These are phyloP conservation scores for Phocides pigmalion DNA, from an alignment of 1,140 invertebrate genomes.

Conservation along the genomic window DNA sequence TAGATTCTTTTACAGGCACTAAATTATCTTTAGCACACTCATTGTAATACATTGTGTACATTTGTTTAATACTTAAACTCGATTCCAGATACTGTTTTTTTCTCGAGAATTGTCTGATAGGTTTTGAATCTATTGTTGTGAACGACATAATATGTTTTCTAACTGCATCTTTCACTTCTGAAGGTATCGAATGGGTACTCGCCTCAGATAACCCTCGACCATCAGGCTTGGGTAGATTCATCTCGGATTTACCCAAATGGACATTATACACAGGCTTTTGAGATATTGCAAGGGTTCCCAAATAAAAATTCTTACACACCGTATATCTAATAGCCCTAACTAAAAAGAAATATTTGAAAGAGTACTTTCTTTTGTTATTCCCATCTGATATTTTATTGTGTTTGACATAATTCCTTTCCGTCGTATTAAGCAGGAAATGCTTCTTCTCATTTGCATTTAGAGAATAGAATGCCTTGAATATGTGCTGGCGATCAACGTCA, in stretches of 20 bases:
- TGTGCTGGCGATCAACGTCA: constrained; percentile 68
- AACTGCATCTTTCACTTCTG: constrained; percentile 68
- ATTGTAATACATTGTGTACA: constrained; percentile 76
- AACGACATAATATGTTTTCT: constrained; percentile 70
- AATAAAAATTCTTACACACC: constrained; percentile 78
- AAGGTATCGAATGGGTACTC: constrained; percentile 61
- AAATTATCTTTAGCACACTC: constrained; percentile 65
- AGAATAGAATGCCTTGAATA: constrained; percentile 77
- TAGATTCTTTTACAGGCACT: constrained; percentile 73
- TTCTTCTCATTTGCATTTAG: constrained; percentile 76
- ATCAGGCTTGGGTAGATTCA: constrained; percentile 76
- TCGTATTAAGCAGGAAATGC: constrained; percentile 73
- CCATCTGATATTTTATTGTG: constrained; percentile 46
- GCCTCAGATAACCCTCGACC: constrained; percentile 65
- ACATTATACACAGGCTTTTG: constrained; percentile 78
- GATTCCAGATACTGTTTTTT: constrained; percentile 77
- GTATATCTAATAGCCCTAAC: constrained; percentile 61
- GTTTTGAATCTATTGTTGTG: constrained; percentile 63
- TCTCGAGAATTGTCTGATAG: constrained; percentile 69
- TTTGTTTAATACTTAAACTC: constrained; percentile 77
- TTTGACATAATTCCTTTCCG: constrained; percentile 64
- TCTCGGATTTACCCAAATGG: constrained; percentile 69
- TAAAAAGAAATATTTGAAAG: constrained; percentile 75
- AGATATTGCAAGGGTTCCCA: constrained; percentile 76
- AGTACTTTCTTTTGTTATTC: constrained; percentile 62